phyloP scores from a whole-genome alignment of 2,113 vertebrate genomes.

The Mastomys natalensis region DNA sequence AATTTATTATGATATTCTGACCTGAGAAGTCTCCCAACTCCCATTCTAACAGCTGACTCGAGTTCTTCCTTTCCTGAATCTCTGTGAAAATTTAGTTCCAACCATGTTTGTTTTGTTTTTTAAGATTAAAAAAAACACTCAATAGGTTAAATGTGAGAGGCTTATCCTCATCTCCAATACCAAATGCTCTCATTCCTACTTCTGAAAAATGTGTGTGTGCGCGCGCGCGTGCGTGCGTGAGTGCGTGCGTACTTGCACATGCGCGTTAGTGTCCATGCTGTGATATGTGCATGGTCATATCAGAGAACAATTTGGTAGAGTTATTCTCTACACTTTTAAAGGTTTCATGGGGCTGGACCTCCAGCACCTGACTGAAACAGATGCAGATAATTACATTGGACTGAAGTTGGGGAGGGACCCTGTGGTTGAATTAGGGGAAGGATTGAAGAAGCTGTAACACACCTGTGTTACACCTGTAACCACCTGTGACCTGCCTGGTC shows the following conservation, averaged over 20 bases:
- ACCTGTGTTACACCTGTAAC: too few species aligned
- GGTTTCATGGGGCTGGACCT: neutral
- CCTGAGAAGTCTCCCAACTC: neutral
- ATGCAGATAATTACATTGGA: too few species aligned
- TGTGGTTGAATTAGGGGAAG: too few species aligned
- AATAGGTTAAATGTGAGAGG: conserved; percentile 11
- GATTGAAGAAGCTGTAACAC: too few species aligned
- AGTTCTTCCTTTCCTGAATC: conserved; percentile 27
- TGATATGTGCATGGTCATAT: neutral
- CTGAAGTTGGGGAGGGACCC: too few species aligned
- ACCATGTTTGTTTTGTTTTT: neutral
- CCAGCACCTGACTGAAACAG: too few species aligned
- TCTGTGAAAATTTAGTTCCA: conserved; percentile 43
- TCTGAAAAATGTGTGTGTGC: neutral
- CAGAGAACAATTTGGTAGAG: neutral
- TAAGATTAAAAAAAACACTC: neutral
- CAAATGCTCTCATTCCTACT: conserved; percentile 38
- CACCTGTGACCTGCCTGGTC: neutral
- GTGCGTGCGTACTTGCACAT: neutral
- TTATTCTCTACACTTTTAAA: neutral
- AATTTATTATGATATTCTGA: neutral
- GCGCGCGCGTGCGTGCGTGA: neutral
- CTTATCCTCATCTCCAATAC: neutral
- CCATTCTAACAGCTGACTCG: neutral
- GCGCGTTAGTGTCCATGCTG: neutral